phyloP scores from a whole-genome alignment of 1,140 invertebrate species.

The Drosophila trapezifrons region DNA sequence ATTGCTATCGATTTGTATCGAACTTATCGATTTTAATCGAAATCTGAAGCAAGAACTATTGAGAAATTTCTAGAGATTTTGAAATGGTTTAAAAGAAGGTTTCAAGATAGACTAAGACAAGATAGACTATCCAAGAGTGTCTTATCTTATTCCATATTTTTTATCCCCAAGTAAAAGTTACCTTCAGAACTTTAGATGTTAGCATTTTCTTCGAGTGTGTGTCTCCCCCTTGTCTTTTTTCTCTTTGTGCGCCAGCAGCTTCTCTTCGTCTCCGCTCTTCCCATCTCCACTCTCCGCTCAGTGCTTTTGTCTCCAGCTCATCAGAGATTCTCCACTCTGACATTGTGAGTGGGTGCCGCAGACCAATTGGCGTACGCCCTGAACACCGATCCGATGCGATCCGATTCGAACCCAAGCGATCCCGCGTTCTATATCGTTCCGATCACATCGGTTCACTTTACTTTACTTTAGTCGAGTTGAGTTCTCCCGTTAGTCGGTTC shows the following conservation, averaged over 20 bases:
- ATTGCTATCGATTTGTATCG: not conserved
- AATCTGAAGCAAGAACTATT: not conserved
- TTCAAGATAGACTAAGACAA: too few relatives aligned
- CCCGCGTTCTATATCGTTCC: conserved; percentile 5
- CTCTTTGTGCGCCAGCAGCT: conserved; percentile 11
- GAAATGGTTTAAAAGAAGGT: not conserved
- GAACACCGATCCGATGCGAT: conserved; percentile 35
- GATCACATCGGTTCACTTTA: conserved; percentile 9
- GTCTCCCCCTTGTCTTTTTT: conserved; percentile 1
- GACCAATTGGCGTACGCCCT: conserved; percentile 34
- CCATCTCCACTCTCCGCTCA: not conserved
- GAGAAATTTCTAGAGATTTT: not conserved
- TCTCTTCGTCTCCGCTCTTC: conserved; percentile 1
- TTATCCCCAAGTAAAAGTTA: accelerated
- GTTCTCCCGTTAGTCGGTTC: conserved; percentile 20
- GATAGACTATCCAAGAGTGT: too few relatives aligned
- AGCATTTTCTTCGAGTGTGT: conserved; percentile 7
- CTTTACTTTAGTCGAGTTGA: not conserved
- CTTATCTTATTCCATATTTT: too few relatives aligned
- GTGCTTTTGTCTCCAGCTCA: conserved; percentile 20
- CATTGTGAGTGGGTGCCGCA: conserved; percentile 24
- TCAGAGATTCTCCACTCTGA: conserved; percentile 22
- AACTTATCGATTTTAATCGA: not conserved
- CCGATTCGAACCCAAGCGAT: conserved; percentile 15
- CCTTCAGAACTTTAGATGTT: not conserved